Percentiles rank a stretch among this genome's conserved stretches.
phyloP scores from a whole-genome alignment of 2,113 vertebrate genomes.

The Tor tambroides region DNA sequence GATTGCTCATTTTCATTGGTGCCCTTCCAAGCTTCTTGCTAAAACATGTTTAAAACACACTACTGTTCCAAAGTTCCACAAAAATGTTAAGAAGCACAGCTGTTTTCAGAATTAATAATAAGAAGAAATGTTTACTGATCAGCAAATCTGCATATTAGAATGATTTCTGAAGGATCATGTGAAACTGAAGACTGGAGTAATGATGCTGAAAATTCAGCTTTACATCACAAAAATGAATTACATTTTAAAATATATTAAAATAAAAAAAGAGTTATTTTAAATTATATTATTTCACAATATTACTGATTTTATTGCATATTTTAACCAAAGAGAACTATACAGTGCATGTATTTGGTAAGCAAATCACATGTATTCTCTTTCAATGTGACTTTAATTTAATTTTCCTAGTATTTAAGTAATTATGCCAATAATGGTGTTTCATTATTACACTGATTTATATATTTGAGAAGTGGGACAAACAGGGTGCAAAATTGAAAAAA shows the following conservation, averaged over 20 bases:
- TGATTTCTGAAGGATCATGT: background rate
- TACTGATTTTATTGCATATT: background rate
- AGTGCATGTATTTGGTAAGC: background rate
- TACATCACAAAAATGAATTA: no score
- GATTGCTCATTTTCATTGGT: background rate
- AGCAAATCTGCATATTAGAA: background rate
- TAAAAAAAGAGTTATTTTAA: background rate
- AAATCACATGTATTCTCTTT: background rate
- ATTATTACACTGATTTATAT: background rate
- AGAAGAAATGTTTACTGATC: background rate
- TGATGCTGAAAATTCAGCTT: background rate
- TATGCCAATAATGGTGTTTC: background rate
- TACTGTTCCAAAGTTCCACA: no score
- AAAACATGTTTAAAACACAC: no score
- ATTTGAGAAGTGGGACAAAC: no score
- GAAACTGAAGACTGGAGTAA: background rate
- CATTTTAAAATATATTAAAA: background rate
- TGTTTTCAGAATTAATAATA: background rate
- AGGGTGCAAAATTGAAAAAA: no score
- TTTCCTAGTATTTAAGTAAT: background rate
- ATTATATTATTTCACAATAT: background rate
- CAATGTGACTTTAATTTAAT: background rate
- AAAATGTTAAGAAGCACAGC: no score
- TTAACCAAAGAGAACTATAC: background rate
- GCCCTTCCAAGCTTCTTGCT: background rate